Conservation (phyloP, 2,888 invertebrate genomes). For the Dasysyrphus albostriatus region DNA sequence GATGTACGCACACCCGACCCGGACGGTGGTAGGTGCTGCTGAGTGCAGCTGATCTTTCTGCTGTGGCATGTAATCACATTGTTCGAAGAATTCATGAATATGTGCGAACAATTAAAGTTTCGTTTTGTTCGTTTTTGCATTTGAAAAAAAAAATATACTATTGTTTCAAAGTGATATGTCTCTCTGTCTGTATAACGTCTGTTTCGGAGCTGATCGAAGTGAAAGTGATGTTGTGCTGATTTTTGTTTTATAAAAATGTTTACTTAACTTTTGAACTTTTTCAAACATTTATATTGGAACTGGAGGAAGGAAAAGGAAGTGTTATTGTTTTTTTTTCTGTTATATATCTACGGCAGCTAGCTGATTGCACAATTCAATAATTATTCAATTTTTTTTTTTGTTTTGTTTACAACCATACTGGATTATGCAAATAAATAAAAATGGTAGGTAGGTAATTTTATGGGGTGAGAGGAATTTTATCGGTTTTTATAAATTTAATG, state of each 20-base stretch:
- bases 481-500: background rate
- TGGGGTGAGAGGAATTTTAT: too few species aligned
- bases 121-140: background rate
- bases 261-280: slow-evolving; percentile 60
- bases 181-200: slow-evolving; percentile 9
- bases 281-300: background rate
- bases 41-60: background rate
- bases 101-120: slow-evolving; percentile 24
- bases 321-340: background rate
- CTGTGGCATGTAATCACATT: slow-evolving; percentile 30
- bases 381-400: background rate
- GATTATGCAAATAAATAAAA: slow-evolving; percentile 24
- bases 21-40: background rate
- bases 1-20: slow-evolving; percentile 11
- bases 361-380: slow-evolving; percentile 15
- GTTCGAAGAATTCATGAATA: slow-evolving; percentile 23
- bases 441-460: slow-evolving; percentile 14
- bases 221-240: slow-evolving; percentile 54
- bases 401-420: slow-evolving; percentile 7
- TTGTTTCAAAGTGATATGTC: slow-evolving; percentile 18
- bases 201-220: slow-evolving; percentile 49
- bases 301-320: slow-evolving; percentile 52
- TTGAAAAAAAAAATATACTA: background rate
- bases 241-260: slow-evolving; percentile 35
- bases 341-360: background rate